phyloP scores from a whole-genome alignment of 2,113 vertebrate genomes.

The Zosterops japonicus region DNA sequence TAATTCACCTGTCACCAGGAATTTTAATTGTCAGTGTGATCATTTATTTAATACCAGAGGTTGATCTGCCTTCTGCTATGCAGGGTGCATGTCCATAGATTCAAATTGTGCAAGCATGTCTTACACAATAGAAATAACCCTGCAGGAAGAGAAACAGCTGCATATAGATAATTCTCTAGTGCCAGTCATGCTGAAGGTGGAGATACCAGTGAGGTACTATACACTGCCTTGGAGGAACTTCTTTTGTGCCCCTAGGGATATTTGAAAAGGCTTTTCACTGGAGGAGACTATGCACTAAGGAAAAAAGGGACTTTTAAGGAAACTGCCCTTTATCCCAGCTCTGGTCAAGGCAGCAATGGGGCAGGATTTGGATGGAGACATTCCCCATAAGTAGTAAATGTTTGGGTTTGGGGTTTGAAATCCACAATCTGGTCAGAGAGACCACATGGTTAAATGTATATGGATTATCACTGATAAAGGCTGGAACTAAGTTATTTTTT shows the following conservation, averaged over 20 bases:
- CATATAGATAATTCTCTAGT: not conserved
- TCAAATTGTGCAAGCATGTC: not conserved
- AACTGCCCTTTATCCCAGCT: not conserved
- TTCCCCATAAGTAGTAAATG: not conserved
- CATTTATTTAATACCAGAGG: slow-evolving; percentile 29
- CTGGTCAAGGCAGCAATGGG: not conserved
- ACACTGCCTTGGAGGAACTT: not conserved
- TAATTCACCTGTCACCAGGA: slow-evolving; percentile 21
- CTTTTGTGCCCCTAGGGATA: not conserved
- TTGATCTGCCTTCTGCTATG: slow-evolving; percentile 20
- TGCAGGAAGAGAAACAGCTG: not conserved
- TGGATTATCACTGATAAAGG: not conserved
- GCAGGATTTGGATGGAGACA: not conserved
- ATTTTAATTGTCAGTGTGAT: slow-evolving; percentile 49
- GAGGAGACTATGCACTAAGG: not conserved
- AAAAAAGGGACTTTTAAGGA: not conserved
- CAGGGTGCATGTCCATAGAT: not conserved
- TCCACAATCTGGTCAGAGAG: not conserved
- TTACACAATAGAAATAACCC: not conserved
- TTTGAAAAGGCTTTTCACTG: not conserved
- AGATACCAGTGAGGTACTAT: not conserved
- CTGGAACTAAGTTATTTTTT: not conserved
- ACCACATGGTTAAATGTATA: not conserved
- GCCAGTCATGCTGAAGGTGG: not conserved
- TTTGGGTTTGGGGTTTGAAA: not conserved